Evolutionary conservation across 2,113 vertebrate species (phyloP).

Genomic region (Epinephelus cyanopodus): DNA sequence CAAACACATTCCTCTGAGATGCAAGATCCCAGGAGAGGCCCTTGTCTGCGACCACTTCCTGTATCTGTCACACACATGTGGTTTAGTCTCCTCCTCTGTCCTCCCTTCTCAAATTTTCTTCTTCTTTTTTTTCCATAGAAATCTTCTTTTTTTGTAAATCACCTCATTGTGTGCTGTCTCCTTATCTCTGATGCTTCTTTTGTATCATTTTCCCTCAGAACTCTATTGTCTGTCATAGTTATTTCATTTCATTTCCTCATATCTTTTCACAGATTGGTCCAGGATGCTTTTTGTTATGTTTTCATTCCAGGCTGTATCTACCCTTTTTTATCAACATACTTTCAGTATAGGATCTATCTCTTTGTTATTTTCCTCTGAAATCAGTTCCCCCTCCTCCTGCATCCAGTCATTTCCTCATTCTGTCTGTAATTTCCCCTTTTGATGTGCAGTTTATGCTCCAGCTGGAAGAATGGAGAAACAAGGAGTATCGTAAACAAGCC

Average conservation of each 20-base stretch:
- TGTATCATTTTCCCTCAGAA: conserved; percentile 5
- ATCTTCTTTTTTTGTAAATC: too few species aligned
- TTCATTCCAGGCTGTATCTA: conserved; percentile 3
- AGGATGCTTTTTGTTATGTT: background rate
- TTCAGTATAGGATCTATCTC: background rate
- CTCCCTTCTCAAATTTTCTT: background rate
- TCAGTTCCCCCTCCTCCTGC: background rate
- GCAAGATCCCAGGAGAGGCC: conserved; percentile 25
- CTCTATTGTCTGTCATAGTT: background rate
- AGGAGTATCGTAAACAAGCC: conserved; percentile 23
- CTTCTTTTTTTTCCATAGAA: background rate
- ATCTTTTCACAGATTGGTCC: background rate
- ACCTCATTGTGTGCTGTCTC: background rate
- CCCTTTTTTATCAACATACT: background rate
- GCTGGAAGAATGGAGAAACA: conserved; percentile 7
- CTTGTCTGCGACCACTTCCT: conserved; percentile 45
- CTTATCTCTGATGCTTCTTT: background rate
- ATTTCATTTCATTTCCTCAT: background rate
- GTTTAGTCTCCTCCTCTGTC: background rate
- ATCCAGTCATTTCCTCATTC: conserved; percentile 58
- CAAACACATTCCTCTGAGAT: conserved; percentile 32
- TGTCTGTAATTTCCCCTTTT: conserved; percentile 54
- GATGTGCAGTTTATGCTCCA: conserved; percentile 4
- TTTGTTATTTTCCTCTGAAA: conserved; percentile 15
- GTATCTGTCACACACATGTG: conserved; percentile 34